Evolutionary conservation across 2,888 invertebrate species (phyloP).

Genomic region (Lasioglossum calceatum): DNA sequence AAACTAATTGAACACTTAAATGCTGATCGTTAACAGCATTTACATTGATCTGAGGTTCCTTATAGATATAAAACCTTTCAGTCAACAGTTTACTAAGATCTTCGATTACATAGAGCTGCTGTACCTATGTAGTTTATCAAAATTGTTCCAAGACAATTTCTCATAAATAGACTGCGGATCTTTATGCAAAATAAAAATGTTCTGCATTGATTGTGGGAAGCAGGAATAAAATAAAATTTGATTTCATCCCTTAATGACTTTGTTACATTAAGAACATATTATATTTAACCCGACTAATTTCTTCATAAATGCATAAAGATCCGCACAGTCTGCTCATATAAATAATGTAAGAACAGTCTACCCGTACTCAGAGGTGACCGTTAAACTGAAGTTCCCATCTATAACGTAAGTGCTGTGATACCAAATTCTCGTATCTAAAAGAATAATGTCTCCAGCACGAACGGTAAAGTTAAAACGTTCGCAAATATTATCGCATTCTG

Average conservation of each 20-base stretch:
- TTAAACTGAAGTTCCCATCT: conserved; percentile 92
- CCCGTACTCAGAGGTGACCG: conserved; percentile 97
- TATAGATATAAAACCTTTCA: conserved; percentile 11
- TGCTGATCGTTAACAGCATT: conserved; percentile 46
- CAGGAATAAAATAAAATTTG: no score
- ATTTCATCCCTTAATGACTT: no score
- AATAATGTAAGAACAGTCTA: conserved; percentile 78
- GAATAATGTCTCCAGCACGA: conserved; percentile 94
- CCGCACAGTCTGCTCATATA: neutral
- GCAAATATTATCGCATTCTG: conserved; percentile 94
- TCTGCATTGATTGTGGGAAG: no score
- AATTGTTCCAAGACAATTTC: conserved; percentile 33
- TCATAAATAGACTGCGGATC: neutral
- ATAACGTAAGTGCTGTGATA: conserved; percentile 94
- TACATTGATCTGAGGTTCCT: neutral
- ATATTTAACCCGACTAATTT: no score
- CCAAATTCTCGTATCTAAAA: conserved; percentile 96
- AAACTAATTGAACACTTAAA: conserved; percentile 33
- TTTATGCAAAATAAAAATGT: no score
- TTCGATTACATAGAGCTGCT: conserved; percentile 33
- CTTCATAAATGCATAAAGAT: no score
- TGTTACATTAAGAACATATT: no score
- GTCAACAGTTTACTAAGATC: conserved; percentile 19
- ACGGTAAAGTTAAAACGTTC: conserved; percentile 91
- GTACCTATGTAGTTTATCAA: conserved; percentile 31